phyloP scores from a whole-genome alignment of 2,797 vertebrate species.

The Aselliscus stoliczkanus region DNA sequence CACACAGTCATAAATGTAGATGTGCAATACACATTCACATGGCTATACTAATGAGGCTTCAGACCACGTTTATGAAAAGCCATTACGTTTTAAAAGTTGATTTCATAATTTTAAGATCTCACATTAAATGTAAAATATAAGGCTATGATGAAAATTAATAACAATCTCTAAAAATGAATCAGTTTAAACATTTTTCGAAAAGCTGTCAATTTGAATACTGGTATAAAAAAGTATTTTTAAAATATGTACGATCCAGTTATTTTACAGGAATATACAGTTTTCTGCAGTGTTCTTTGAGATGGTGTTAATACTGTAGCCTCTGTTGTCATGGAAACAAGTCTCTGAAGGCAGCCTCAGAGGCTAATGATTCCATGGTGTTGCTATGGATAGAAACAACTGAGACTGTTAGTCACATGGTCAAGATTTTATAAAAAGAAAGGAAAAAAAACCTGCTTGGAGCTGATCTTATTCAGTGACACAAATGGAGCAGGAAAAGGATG shows the following conservation, averaged over 20 bases:
- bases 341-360: conserved; percentile 77
- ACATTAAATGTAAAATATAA: conserved; percentile 35
- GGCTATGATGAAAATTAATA: conserved; percentile 31
- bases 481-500: background rate
- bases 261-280: conserved; percentile 44
- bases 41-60: background rate
- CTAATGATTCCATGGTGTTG: conserved; percentile 79
- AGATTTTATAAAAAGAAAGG: conserved; percentile 36
- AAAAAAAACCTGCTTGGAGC: conserved; percentile 38
- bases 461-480: conserved; percentile 56
- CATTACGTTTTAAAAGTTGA: background rate
- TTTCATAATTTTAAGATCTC: conserved; percentile 25
- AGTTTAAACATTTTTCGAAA: conserved; percentile 35
- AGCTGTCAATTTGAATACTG: background rate
- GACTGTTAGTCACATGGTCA: conserved; percentile 68
- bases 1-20: background rate
- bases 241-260: conserved; percentile 36
- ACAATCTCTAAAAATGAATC: conserved; percentile 16
- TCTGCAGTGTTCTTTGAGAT: conserved; percentile 63
- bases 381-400: conserved; percentile 79
- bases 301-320: conserved; percentile 67
- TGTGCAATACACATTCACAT: background rate
- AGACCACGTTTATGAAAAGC: conserved; percentile 23
- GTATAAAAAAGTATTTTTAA: background rate
- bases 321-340: conserved; percentile 78